These are phyloP conservation scores for Microcaecilia unicolor DNA, from an alignment of 2,797 vertebrate species.

Conservation along the genomic window DNA sequence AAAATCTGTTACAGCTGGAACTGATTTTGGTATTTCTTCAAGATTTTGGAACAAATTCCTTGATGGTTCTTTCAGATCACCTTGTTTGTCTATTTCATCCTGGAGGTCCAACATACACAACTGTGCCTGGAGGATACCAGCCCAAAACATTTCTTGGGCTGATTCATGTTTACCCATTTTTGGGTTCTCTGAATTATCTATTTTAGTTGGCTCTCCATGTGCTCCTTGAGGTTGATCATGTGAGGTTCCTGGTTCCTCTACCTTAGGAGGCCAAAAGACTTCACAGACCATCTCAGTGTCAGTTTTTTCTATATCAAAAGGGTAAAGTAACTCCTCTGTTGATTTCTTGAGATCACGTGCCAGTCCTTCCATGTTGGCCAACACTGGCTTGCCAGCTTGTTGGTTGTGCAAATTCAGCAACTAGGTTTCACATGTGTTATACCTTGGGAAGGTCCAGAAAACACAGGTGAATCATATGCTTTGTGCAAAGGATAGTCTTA, in stretches of 20 bases:
- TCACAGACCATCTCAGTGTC: not conserved
- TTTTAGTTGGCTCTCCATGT: not conserved
- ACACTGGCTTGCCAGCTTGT: no score
- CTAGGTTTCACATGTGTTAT: no score
- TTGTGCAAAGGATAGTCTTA: no score
- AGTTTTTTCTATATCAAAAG: no score
- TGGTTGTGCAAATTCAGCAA: no score
- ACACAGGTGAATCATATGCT: not conserved
- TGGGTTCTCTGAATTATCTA: not conserved
- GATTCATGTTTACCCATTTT: not conserved
- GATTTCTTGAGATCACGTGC: no score
- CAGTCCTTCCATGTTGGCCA: no score
- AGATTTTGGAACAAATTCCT: not conserved
- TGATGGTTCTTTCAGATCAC: conserved; percentile 6
- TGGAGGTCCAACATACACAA: conserved; percentile 44
- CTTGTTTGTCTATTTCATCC: conserved; percentile 40
- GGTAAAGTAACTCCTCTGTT: not conserved
- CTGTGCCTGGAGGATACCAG: conserved; percentile 44
- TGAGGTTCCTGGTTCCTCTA: not conserved
- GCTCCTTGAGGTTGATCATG: not conserved
- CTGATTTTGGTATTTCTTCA: not conserved
- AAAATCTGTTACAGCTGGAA: not conserved
- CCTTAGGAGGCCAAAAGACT: not conserved
- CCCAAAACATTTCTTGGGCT: conserved; percentile 37
- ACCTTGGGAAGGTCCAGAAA: not conserved